phyloP scores from a whole-genome alignment of 2,797 vertebrate genomes.

The Phalloptychus januarius region DNA sequence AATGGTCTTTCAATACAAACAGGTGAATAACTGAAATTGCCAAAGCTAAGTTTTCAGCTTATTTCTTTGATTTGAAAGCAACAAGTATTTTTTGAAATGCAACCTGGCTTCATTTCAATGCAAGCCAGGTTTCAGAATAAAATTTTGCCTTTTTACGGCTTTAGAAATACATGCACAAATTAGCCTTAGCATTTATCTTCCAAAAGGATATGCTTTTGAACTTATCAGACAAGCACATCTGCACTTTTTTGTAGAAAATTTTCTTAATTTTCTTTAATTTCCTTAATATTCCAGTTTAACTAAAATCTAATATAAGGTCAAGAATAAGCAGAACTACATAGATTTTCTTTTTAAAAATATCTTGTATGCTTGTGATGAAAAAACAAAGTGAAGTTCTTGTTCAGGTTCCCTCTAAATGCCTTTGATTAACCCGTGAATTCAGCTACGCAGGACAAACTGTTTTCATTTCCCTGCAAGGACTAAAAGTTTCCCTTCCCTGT shows the following conservation, averaged over 20 bases:
- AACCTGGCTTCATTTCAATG: background rate
- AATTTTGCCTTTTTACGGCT: background rate
- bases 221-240: background rate
- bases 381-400: slow-evolving; percentile 34
- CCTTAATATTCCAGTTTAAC: background rate
- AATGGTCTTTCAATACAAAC: background rate
- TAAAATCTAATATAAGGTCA: background rate
- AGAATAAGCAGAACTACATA: background rate
- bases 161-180: background rate
- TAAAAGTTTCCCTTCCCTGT: slow-evolving; percentile 58
- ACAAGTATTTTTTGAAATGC: background rate
- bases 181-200: background rate
- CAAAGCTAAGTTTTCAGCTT: background rate
- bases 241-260: background rate
- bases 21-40: background rate
- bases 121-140: background rate
- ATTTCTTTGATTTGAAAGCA: background rate
- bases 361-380: background rate
- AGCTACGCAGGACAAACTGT: slow-evolving; percentile 41
- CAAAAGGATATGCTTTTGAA: background rate
- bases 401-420: slow-evolving; percentile 44
- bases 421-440: slow-evolving; percentile 29
- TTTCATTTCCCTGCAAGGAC: slow-evolving; percentile 38
- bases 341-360: background rate
- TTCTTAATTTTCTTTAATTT: too few relatives aligned